Evolutionary conservation across 2,888 invertebrate genomes (phyloP).

Genomic region (Pterostichus madidus): DNA sequence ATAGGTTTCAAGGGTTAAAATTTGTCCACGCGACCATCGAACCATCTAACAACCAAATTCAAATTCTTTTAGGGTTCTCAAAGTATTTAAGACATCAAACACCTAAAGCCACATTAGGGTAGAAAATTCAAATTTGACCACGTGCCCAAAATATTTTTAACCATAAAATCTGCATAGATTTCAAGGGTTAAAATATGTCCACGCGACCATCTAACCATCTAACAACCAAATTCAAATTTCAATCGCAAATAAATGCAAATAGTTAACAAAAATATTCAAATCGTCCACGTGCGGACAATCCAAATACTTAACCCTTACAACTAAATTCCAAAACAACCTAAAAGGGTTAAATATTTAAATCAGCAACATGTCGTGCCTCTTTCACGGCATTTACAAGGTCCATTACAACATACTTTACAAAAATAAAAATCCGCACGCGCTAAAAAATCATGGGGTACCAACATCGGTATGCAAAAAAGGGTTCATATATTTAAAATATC

Average conservation of each 20-base stretch:
- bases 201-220: not conserved
- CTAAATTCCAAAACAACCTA: conserved; percentile 5
- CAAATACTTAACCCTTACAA: not conserved
- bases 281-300: not conserved
- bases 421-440: conserved; percentile 54
- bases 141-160: conserved; percentile 37
- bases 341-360: conserved; percentile 42
- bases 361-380: conserved; percentile 3
- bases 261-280: not conserved
- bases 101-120: conserved; percentile 13
- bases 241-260: not conserved
- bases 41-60: no score
- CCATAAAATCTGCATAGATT: conserved; percentile 33
- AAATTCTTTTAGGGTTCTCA: no score
- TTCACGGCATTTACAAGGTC: conserved; percentile 19
- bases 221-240: not conserved
- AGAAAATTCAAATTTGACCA: conserved; percentile 39
- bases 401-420: conserved; percentile 42
- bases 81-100: no score
- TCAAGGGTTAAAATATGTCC: no score
- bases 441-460: conserved; percentile 44
- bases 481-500: conserved; percentile 68
- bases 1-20: not conserved
- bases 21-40: no score
- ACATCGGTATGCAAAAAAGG: conserved; percentile 64